Percentiles rank a stretch among this genome's conserved stretches.
Evolutionary conservation across 2,113 vertebrate species (phyloP).

Genomic region (Mesembrinibis cayennensis): DNA sequence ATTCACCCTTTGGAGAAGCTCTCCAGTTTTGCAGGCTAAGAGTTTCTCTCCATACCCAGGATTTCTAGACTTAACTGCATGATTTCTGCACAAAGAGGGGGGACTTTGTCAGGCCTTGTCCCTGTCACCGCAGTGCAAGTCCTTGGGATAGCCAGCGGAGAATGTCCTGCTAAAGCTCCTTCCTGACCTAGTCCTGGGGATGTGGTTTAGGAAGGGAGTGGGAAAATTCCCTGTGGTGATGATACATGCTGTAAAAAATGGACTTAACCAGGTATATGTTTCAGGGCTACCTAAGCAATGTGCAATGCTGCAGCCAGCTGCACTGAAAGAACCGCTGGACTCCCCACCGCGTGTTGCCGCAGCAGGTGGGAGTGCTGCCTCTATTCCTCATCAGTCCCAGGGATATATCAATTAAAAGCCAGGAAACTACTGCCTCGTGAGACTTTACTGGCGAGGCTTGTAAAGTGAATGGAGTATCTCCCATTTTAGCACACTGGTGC

Average conservation of each 20-base stretch:
- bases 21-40: not conserved
- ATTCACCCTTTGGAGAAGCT: not conserved
- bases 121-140: not conserved
- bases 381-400: not conserved
- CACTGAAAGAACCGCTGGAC: not conserved
- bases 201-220: not conserved
- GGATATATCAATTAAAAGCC: not conserved
- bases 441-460: not conserved
- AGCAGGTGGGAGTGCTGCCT: fast-evolving
- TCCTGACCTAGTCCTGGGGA: not conserved
- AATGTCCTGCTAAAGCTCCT: not conserved
- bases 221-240: not conserved
- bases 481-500: not conserved
- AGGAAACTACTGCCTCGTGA: not conserved
- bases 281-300: not conserved
- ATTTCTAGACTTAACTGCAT: not conserved
- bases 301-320: fast-evolving
- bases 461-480: not conserved
- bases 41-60: not conserved
- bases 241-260: not conserved
- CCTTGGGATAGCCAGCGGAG: fast-evolving
- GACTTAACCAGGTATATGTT: fast-evolving
- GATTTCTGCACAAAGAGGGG: not conserved
- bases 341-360: fast-evolving
- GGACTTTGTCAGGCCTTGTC: not conserved